Percentiles rank a stretch among this genome's conserved stretches.
Conservation (phyloP, 1,140 invertebrate genomes). For the Cydia amplana region DNA sequence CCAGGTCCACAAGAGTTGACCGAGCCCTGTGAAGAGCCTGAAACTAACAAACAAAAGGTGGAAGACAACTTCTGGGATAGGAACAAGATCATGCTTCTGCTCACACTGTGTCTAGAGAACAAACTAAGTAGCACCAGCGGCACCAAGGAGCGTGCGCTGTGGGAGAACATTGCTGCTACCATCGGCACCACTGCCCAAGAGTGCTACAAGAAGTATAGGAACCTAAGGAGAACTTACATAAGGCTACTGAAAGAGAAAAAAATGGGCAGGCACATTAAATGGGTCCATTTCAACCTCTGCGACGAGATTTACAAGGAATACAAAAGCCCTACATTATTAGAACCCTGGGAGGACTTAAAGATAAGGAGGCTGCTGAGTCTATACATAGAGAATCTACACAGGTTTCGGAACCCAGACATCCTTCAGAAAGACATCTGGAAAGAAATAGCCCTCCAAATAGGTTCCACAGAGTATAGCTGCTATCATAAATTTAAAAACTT, state of each 20-base stretch:
- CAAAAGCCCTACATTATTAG: conserved; percentile 53
- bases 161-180: conserved; percentile 58
- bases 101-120: conserved; percentile 59
- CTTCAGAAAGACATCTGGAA: conserved; percentile 70
- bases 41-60: conserved; percentile 43
- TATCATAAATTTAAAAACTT: conserved; percentile 74
- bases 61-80: conserved; percentile 66
- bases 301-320: conserved; percentile 69
- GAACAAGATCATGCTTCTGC: conserved; percentile 61
- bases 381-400: conserved; percentile 68
- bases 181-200: conserved; percentile 60
- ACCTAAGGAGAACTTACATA: conserved; percentile 63
- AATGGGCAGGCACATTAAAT: conserved; percentile 69
- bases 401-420: conserved; percentile 55
- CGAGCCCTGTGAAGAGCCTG: conserved; percentile 37
- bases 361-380: conserved; percentile 56
- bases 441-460: conserved; percentile 61
- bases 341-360: conserved; percentile 69
- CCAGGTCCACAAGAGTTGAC: conserved; percentile 42
- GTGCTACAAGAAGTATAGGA: conserved; percentile 67
- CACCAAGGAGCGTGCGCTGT: conserved; percentile 55
- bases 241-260: conserved; percentile 67
- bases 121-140: conserved; percentile 49
- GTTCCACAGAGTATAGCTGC: conserved; percentile 68
- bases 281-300: conserved; percentile 66